Evolutionary conservation across 2,888 invertebrate genomes (phyloP).

Genomic region (Arge pagana): DNA sequence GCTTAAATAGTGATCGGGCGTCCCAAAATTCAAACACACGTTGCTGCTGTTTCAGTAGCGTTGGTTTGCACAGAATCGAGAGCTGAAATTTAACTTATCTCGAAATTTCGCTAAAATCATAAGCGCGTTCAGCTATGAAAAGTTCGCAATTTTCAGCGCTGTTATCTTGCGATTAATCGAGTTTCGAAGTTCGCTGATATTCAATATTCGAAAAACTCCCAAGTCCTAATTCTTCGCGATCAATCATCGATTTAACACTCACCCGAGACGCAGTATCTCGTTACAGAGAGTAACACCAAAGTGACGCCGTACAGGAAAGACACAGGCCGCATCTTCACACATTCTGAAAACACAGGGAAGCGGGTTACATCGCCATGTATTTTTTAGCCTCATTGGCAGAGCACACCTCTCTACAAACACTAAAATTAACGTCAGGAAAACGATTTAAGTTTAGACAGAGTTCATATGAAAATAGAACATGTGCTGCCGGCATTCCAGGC

Average conservation of each 20-base stretch:
- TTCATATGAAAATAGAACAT: conserved; percentile 54
- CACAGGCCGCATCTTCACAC: conserved; percentile 55
- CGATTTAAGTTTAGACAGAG: conserved; percentile 53
- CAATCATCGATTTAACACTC: conserved; percentile 27
- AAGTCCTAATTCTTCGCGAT: no score
- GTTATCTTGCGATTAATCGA: no score
- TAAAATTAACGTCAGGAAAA: conserved; percentile 45
- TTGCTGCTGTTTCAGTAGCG: no score
- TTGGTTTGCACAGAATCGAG: no score
- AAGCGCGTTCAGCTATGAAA: no score
- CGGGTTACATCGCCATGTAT: conserved; percentile 24
- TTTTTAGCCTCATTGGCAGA: conserved; percentile 31
- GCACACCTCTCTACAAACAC: conserved; percentile 30
- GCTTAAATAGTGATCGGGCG: no score
- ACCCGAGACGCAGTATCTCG: conserved; percentile 45
- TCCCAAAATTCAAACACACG: no score
- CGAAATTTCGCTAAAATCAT: no score
- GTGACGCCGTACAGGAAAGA: conserved; percentile 46
- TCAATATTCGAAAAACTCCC: no score
- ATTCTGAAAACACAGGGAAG: conserved; percentile 50
- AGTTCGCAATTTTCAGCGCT: no score
- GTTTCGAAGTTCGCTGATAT: no score
- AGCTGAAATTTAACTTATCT: no score
- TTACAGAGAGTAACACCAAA: conserved; percentile 40
- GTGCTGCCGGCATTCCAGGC: conserved; percentile 40